Evolutionary conservation across 2,888 invertebrate species (phyloP), one percentile per base, ranked within the genome.

Genomic region (Helleia helle): DNA sequence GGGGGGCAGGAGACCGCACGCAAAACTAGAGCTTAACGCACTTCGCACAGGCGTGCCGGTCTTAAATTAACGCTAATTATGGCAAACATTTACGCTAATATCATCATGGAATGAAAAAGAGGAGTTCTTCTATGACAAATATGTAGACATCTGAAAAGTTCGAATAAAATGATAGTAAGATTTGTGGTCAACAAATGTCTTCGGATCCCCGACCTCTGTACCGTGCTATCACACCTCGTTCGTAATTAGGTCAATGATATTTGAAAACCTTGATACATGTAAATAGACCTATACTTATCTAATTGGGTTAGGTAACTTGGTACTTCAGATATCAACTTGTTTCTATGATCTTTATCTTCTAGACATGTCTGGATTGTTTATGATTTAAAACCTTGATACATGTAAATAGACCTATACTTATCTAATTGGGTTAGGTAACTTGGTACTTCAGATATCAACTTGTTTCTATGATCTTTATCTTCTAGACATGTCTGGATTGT

Each of bases 371-470:
- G n/a, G n/a, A n/a, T n/a, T n/a, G n/a, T n/a, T n/a, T n/a, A n/a
- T n/a, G n/a, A n/a, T n/a, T n/a, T n/a, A 22, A 12, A 18, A 18
- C 34, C 34, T 34, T 34, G 18, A 57, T 31, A 4, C 29, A 14
- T 7, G 2, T 7, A 6, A 11, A 2, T 17, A 12, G 4, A 18
- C 12, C 18, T 0, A 31, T 22, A 58, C 56, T 73, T 76, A 77
- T 77, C 77, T 75, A 76, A 69, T 54, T 77, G 58, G 77, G 77
- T 76, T 75, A 74, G 48, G 51, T 51, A 56, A 52, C 51, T 30
- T 27, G 4, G 7, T 12, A 1, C 28, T 8, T 29, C 28, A 7
- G 4, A 18, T 22, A 22, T 22, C 22, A 5, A 7, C 17, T 17
- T 34, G 34, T 34, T 12, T 34, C 22, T 12, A 34, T 18, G 34